phyloP scores from a whole-genome alignment of 2,113 vertebrate genomes.

The Sterrhoptilus dennistouni region DNA sequence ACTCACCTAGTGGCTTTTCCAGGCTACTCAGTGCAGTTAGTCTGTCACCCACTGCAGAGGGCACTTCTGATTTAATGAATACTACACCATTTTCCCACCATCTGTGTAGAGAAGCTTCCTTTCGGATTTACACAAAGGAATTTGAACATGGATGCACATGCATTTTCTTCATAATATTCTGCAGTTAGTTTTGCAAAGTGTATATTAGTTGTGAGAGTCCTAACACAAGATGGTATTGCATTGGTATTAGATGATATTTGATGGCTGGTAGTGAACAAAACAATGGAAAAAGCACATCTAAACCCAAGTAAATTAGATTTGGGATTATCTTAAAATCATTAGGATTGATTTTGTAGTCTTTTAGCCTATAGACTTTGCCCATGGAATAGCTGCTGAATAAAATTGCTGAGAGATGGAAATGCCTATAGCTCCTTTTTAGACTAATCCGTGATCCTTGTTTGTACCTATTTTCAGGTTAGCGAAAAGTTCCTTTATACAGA shows the following conservation, averaged over 20 bases:
- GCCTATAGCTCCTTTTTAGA: not conserved
- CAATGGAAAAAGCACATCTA: not conserved
- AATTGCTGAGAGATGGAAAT: not conserved
- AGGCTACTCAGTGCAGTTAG: not conserved
- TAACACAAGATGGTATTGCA: not conserved
- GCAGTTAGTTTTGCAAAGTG: not conserved
- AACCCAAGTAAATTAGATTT: not conserved
- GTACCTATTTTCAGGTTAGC: not conserved
- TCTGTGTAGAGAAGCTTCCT: not conserved
- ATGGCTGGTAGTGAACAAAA: not conserved
- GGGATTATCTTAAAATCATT: not conserved
- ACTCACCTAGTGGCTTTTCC: not conserved
- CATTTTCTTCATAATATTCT: not conserved
- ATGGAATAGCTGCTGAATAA: not conserved
- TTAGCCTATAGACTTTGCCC: not conserved
- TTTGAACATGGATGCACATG: not conserved
- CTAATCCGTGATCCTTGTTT: not conserved
- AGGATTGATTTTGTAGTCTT: not conserved
- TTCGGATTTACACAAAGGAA: not conserved
- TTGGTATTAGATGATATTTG: not conserved
- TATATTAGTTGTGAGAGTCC: not conserved
- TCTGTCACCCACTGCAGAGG: not conserved
- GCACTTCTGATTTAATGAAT: not conserved
- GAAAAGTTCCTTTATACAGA: not conserved
- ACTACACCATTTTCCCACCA: not conserved